Evolutionary conservation across 2,888 invertebrate species (phyloP), one percentile per base, ranked within the genome.

Genomic region (Cremastobaeus sp.): DNA sequence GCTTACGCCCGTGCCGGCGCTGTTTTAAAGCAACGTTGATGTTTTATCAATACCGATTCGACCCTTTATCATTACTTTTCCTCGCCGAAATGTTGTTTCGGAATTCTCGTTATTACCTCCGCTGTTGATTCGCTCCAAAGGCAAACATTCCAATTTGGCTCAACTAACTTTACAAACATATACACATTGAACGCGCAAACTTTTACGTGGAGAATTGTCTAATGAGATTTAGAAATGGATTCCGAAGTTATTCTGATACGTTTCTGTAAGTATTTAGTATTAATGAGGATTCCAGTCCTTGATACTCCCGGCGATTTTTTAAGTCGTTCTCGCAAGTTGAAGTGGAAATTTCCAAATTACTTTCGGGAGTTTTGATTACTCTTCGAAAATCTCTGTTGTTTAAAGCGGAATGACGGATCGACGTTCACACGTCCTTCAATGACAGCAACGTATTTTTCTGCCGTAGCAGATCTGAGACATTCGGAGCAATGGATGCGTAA

Each of bases 41-140:
- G 62, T 66, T 68, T 73, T 73, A 72, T 50, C 54, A 66, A 43
- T 66, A 59, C 48, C 28, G 28, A 50, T 65, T 17, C 18, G 25
- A 54, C 28, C 50, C 50, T 50, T 45, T 59, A 50, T 47, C 60
- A 60, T 72, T 43, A 34, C 21, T 64, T 62, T 48, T 52, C 35
- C 41, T 20, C 32, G 3, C 59, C 41, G 6, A 28, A 57, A 57
- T 65, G 54, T 50, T 62, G 34, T 55, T 65, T 54, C 48, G 37
- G 28, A 66, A 65, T 37, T 47, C 37, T 28, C 2, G 20, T 5
- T 2, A 39, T n/a, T 12, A 14, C 11, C 32, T 34, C 18, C 30
- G n/a, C 45, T 47, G 47, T 41, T 48, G 48, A 39, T 60, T 21
- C 39, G n/a, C 30, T 15, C 17, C 4, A 6, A 43, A 52, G 41